phyloP scores from a whole-genome alignment of 2,888 invertebrate genomes.

The Gymnosoma rotundatum region DNA sequence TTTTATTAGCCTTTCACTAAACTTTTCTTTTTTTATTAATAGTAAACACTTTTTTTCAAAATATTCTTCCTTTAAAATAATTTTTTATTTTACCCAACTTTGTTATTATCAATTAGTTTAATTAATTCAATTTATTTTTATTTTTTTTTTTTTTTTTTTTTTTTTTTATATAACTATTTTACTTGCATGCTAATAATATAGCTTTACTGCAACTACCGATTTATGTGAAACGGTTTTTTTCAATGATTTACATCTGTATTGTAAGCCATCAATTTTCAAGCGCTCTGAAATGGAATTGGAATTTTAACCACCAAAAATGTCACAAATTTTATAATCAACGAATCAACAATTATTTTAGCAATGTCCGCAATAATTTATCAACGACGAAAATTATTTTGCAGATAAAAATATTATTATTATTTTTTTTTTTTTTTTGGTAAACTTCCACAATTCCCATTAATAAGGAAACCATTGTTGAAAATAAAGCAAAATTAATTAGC shows the following conservation, averaged over 20 bases:
- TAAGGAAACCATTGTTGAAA: conserved; percentile 48
- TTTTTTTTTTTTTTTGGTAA: conserved; percentile 1
- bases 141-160: no score
- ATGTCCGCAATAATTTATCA: not conserved
- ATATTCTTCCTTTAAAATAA: no score
- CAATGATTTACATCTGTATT: not conserved
- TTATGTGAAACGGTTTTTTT: no score
- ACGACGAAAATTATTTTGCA: not conserved
- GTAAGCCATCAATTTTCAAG: not conserved
- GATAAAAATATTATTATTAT: conserved; percentile 8
- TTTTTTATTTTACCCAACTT: no score
- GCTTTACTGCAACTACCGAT: no score
- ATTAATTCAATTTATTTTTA: no score
- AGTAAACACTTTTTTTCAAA: no score
- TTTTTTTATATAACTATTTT: no score
- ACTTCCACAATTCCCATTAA: conserved; percentile 33
- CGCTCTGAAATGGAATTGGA: not conserved
- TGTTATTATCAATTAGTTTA: no score
- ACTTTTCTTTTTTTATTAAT: no score
- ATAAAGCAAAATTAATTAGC: conserved; percentile 33
- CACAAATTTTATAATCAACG: not conserved
- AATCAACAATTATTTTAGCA: not conserved
- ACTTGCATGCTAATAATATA: no score
- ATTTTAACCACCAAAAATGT: not conserved
- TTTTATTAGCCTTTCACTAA: no score